Percentiles rank a stretch among this genome's conserved stretches.
Conservation (phyloP, 2,888 invertebrate species). For the Cephus nigrinus region DNA sequence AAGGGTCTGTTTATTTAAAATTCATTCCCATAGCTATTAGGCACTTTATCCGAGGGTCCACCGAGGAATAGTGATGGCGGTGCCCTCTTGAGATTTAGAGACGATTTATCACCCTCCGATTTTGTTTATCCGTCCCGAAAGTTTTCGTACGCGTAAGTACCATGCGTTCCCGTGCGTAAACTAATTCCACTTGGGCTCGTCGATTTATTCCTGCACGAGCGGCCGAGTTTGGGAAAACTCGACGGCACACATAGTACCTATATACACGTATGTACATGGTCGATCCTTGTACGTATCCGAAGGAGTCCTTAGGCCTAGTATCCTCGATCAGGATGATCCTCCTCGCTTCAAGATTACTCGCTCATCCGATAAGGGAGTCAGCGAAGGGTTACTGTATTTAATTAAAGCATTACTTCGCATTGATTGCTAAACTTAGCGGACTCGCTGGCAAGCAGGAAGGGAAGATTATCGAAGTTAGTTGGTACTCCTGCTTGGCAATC, state of each 20-base stretch:
- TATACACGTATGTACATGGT: too few relatives aligned
- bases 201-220: too few relatives aligned
- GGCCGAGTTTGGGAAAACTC: too few relatives aligned
- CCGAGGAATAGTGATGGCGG: too few relatives aligned
- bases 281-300: too few relatives aligned
- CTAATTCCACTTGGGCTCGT: too few relatives aligned
- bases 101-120: conserved; percentile 1
- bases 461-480: conserved; percentile 51
- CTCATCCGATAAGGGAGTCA: conserved; percentile 52
- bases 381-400: conserved; percentile 62
- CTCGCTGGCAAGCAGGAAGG: conserved; percentile 24
- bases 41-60: too few relatives aligned
- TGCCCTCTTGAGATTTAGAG: neutral
- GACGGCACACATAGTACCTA: too few relatives aligned
- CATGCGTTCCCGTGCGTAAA: neutral
- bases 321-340: neutral
- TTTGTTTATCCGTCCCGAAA: neutral
- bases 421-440: conserved; percentile 61
- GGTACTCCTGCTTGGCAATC: conserved; percentile 47
- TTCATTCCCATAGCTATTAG: too few relatives aligned
- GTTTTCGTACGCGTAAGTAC: neutral
- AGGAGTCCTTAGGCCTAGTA: too few relatives aligned
- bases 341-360: conserved; percentile 35
- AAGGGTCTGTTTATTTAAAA: too few relatives aligned
- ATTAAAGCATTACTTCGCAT: conserved; percentile 64